Conservation (phyloP, 2,113 vertebrate genomes). For the Hippolais icterina region DNA sequence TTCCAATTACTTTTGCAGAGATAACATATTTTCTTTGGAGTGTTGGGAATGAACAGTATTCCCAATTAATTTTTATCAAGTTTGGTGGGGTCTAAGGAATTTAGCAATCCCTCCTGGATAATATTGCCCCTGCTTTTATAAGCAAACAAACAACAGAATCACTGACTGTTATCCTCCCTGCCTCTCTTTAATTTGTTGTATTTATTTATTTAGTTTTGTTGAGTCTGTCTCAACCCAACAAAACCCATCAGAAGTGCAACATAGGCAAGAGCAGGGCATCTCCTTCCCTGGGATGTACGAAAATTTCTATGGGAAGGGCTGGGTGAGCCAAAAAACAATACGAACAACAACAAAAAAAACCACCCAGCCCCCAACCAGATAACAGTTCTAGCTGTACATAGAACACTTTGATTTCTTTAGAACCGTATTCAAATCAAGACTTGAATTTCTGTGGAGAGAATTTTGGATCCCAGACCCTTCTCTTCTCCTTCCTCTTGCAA, state of each 20-base stretch:
- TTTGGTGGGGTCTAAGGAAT: conserved; percentile 3
- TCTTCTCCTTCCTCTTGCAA: conserved; percentile 32
- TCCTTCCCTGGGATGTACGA: background rate
- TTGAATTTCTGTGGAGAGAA: conserved; percentile 20
- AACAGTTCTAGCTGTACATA: background rate
- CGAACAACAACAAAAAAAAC: background rate
- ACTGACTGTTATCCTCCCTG: background rate
- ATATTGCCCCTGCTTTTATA: background rate
- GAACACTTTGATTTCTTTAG: conserved; percentile 7
- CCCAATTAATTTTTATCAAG: background rate
- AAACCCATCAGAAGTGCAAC: background rate
- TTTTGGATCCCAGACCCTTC: conserved; percentile 23
- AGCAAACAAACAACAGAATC: background rate
- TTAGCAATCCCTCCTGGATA: background rate
- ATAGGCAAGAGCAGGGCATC: background rate
- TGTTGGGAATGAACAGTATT: background rate
- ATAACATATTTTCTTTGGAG: background rate
- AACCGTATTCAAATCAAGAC: conserved; percentile 15
- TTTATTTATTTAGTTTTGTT: background rate
- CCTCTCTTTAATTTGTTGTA: background rate
- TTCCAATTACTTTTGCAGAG: background rate
- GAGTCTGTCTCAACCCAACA: background rate
- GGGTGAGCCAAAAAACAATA: background rate
- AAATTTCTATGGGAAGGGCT: background rate
- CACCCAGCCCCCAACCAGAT: background rate